Percentiles rank a stretch among this genome's conserved stretches.
These are phyloP conservation scores for Athalia cordata DNA, from an alignment of 2,888 invertebrate species.

Conservation along the genomic window DNA sequence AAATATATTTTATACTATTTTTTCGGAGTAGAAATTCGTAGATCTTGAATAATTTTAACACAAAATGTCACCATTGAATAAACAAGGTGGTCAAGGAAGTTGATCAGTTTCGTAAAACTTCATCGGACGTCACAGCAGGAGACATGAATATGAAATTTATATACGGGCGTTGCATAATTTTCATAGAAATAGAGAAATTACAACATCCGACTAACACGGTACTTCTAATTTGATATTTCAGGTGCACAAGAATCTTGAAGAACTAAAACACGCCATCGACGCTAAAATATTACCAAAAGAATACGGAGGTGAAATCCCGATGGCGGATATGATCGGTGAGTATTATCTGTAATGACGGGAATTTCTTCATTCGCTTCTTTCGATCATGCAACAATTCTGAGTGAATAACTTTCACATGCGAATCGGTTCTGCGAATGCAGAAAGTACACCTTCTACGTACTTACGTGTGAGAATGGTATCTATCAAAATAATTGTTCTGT, in stretches of 20 bases:
- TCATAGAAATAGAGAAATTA: background rate
- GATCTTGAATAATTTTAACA: too few relatives aligned
- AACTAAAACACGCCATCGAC: constrained; percentile 83
- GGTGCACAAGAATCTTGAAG: constrained; percentile 85
- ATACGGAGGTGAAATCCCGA: constrained; percentile 89
- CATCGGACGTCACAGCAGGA: too few relatives aligned
- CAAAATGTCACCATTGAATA: too few relatives aligned
- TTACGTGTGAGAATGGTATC: constrained; percentile 13
- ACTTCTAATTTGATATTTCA: constrained; percentile 66
- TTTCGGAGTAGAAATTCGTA: too few relatives aligned
- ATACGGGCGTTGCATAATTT: background rate
- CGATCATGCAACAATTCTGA: constrained; percentile 13
- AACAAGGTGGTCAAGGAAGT: too few relatives aligned
- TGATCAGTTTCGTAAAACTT: too few relatives aligned
- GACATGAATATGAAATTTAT: too few relatives aligned
- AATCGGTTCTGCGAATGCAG: background rate
- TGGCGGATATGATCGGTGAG: constrained; percentile 87
- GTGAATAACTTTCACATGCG: constrained; percentile 12
- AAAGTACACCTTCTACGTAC: constrained; percentile 26
- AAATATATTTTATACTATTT: too few relatives aligned
- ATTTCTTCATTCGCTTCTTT: constrained; percentile 24
- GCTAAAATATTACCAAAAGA: constrained; percentile 88
- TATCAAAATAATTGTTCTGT: background rate
- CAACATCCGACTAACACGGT: background rate
- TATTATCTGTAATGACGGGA: background rate